phyloP scores from a whole-genome alignment of 2,113 vertebrate species.

The Galeopterus variegatus region DNA sequence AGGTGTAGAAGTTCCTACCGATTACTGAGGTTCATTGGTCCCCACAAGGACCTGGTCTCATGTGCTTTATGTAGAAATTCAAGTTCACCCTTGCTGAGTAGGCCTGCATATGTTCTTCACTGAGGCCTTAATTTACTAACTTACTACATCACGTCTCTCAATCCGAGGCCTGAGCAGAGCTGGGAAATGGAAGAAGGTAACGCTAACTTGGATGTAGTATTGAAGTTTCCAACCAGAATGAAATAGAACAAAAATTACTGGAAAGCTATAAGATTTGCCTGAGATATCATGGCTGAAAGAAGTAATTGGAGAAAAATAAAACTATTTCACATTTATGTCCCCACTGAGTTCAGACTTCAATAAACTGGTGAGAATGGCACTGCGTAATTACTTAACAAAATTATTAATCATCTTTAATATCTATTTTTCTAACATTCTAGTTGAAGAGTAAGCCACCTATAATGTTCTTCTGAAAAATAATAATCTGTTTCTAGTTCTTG shows the following conservation, averaged over 20 bases:
- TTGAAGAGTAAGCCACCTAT: neutral
- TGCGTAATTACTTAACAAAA: neutral
- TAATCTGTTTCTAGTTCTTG: neutral
- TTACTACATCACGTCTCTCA: neutral
- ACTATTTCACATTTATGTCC: neutral
- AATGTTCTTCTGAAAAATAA: neutral
- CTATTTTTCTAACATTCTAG: neutral
- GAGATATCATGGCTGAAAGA: neutral
- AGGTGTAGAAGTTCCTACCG: neutral
- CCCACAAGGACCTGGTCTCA: neutral
- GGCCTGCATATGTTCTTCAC: neutral
- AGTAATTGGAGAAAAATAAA: constrained; percentile 11
- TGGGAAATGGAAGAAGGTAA: neutral
- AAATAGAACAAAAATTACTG: constrained; percentile 15
- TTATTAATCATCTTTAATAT: neutral
- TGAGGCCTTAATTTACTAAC: neutral
- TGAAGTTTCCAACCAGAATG: neutral
- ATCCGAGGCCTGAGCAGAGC: neutral
- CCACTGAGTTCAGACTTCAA: neutral
- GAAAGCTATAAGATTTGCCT: neutral
- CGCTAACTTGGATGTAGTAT: neutral
- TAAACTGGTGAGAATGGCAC: neutral
- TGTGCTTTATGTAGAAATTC: neutral
- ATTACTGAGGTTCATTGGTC: neutral
- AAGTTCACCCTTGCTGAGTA: neutral